Percentiles rank a stretch among this genome's conserved stretches.
Evolutionary conservation across 2,888 invertebrate genomes (phyloP).

Genomic region (Drosophila paranaensis): DNA sequence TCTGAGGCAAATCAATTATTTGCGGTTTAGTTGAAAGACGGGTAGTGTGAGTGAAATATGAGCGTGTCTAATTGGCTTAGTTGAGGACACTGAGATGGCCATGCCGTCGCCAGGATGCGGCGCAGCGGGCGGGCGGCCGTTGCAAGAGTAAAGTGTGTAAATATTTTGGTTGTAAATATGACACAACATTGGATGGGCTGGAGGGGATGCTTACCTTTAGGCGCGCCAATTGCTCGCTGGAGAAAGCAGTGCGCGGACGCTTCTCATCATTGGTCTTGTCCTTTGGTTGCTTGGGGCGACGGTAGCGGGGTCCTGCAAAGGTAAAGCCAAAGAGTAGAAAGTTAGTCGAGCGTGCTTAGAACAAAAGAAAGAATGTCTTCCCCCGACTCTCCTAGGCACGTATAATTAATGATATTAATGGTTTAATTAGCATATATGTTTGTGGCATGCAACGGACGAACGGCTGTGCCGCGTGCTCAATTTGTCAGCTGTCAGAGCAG

Average conservation of each 20-base stretch:
- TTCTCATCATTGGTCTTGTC: slow-evolving; percentile 90
- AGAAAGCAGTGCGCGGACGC: slow-evolving; percentile 97
- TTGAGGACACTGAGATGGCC: slow-evolving; percentile 40
- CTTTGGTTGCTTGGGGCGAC: slow-evolving; percentile 85
- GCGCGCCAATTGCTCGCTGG: slow-evolving; percentile 95
- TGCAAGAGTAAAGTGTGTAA: slow-evolving; percentile 60
- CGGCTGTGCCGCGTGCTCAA: slow-evolving; percentile 48
- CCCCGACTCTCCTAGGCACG: neutral
- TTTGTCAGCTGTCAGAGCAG: slow-evolving; percentile 80
- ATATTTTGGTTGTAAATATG: slow-evolving; percentile 75
- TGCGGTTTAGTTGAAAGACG: slow-evolving; percentile 75
- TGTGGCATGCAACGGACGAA: slow-evolving; percentile 40
- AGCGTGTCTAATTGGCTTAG: slow-evolving; percentile 77
- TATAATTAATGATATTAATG: slow-evolving; percentile 72
- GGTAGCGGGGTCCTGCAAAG: slow-evolving; percentile 84
- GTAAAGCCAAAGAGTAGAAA: slow-evolving; percentile 8
- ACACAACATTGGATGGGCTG: slow-evolving; percentile 43
- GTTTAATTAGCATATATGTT: slow-evolving; percentile 76
- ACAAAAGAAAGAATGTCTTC: slow-evolving; percentile 4
- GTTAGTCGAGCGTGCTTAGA: slow-evolving; percentile 23
- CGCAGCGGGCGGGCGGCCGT: slow-evolving; percentile 54
- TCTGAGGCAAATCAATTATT: slow-evolving; percentile 82
- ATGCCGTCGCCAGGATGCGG: slow-evolving; percentile 56
- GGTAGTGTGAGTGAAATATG: slow-evolving; percentile 60
- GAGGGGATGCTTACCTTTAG: slow-evolving; percentile 88